Conservation (phyloP, 37 sponge, comb jelly and placozoan genomes). For the Amphimedon queenslandica region DNA sequence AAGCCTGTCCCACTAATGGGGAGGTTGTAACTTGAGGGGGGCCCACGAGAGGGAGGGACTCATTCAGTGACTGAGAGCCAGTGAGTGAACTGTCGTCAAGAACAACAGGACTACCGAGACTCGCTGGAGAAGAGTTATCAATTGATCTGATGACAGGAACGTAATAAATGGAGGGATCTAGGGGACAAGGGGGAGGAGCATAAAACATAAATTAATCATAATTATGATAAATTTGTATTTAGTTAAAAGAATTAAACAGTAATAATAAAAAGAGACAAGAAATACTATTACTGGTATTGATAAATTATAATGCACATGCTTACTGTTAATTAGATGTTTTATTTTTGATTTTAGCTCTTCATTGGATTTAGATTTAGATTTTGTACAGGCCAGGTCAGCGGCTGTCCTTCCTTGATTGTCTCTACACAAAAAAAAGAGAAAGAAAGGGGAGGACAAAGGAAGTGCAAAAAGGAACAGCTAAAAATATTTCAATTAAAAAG, state of each 20-base stretch:
- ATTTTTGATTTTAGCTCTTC: slow-evolving; percentile 10
- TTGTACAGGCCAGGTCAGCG: slow-evolving; percentile 29
- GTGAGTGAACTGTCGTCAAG: slow-evolving; percentile 10
- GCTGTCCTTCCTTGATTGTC: slow-evolving; percentile 20
- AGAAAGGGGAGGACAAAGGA: not conserved
- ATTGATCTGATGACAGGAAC: slow-evolving; percentile 88
- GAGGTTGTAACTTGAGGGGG: slow-evolving; percentile 12
- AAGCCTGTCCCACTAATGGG: slow-evolving; percentile 41
- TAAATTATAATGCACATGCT: not conserved
- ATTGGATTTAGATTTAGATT: not conserved
- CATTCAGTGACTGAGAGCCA: not conserved
- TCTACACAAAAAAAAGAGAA: not conserved
- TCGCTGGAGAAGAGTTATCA: slow-evolving; percentile 84
- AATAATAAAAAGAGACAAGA: too few relatives aligned
- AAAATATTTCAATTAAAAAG: slow-evolving; percentile 24
- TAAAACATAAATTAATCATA: too few relatives aligned
- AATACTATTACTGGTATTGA: not conserved
- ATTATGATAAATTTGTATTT: too few relatives aligned
- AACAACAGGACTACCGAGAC: slow-evolving; percentile 59
- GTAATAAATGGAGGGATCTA: slow-evolving; percentile 62
- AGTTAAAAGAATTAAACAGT: too few relatives aligned
- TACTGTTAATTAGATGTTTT: slow-evolving; percentile 32
- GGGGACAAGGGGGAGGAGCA: too few relatives aligned
- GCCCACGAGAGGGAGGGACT: too few relatives aligned
- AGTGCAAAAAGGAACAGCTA: not conserved